Conservation (phyloP, 1,140 invertebrate species). For the Colletes gigas region DNA sequence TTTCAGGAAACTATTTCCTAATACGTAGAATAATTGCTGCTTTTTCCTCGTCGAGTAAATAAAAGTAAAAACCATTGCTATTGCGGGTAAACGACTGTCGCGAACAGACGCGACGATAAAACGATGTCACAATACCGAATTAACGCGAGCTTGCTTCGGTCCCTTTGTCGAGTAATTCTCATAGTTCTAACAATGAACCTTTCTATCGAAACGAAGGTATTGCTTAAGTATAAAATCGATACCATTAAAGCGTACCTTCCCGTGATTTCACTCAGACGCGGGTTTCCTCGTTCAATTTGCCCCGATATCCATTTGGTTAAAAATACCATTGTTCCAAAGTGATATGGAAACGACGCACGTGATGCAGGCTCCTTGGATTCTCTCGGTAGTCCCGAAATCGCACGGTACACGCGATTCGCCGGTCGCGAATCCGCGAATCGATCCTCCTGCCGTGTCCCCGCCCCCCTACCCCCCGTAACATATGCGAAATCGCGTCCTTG, state of each 20-base stretch:
- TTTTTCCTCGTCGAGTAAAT: too few relatives aligned
- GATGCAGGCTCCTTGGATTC: slow-evolving; percentile 33
- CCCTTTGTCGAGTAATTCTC: too few relatives aligned
- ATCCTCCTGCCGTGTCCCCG: too few relatives aligned
- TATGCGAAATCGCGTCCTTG: slow-evolving; percentile 51
- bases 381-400: slow-evolving; percentile 18
- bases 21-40: too few relatives aligned
- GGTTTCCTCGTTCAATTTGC: neutral
- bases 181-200: neutral
- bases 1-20: too few relatives aligned
- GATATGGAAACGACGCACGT: slow-evolving; percentile 8
- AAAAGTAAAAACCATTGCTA: too few relatives aligned
- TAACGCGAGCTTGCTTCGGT: too few relatives aligned
- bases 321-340: neutral
- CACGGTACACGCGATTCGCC: slow-evolving; percentile 9
- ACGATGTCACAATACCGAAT: too few relatives aligned
- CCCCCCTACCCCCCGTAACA: slow-evolving; percentile 44
- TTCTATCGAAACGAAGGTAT: neutral
- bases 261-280: neutral
- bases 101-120: too few relatives aligned
- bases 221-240: neutral
- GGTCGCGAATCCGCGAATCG: neutral
- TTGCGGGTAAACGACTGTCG: too few relatives aligned
- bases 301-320: slow-evolving; percentile 3
- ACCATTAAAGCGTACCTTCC: neutral